phyloP scores from a whole-genome alignment of 1,140 invertebrate genomes.

The Dryas iulia region DNA sequence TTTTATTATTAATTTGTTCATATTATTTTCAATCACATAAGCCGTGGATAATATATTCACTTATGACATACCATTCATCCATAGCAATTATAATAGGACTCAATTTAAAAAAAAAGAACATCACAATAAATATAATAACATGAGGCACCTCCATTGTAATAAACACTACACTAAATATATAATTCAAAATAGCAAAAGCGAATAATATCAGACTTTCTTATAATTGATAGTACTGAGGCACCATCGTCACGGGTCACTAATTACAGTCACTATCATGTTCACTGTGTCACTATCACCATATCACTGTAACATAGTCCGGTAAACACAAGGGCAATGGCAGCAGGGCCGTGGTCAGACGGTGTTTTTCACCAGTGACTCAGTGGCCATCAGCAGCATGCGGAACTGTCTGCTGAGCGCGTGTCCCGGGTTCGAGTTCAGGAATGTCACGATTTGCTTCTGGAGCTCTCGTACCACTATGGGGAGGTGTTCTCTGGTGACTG shows the following conservation, averaged over 20 bases:
- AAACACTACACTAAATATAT: neutral
- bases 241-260: neutral
- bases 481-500: conserved; percentile 91
- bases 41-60: neutral
- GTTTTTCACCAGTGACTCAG: conserved; percentile 81
- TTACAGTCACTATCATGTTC: conserved; percentile 1
- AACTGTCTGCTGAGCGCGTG: conserved; percentile 86
- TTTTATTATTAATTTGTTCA: neutral
- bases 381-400: conserved; percentile 90
- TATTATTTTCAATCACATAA: neutral
- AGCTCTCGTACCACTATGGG: conserved; percentile 88
- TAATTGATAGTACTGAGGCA: neutral
- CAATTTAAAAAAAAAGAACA: neutral
- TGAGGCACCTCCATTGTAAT: neutral
- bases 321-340: conserved; percentile 30
- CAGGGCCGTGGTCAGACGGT: conserved; percentile 43
- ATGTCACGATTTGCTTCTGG: conserved; percentile 86
- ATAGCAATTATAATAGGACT: neutral
- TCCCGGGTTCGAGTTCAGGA: conserved; percentile 85
- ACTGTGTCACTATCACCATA: neutral
- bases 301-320: conserved; percentile 6
- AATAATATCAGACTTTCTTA: neutral
- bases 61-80: neutral
- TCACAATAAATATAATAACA: neutral
- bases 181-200: neutral